Percentiles rank a stretch among this genome's conserved stretches.
Conservation (phyloP, 2,888 invertebrate genomes). For the Drosophila meridionalis region DNA sequence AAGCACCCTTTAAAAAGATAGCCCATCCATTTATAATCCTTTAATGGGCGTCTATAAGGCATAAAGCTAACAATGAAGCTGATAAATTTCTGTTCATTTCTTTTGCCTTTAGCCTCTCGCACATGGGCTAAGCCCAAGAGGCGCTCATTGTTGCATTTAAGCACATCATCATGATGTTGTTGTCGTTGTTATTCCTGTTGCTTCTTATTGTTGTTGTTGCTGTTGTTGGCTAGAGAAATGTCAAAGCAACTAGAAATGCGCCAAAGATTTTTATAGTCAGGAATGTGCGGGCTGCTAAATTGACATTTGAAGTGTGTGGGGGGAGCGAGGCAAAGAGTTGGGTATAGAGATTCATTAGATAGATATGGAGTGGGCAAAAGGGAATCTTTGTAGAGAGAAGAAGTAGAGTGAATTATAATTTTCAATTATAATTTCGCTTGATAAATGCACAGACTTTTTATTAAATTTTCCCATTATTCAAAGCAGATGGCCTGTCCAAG, state of each 20-base stretch:
- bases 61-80: slow-evolving; percentile 56
- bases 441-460: neutral
- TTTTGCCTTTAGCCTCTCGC: slow-evolving; percentile 3
- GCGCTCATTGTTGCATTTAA: slow-evolving; percentile 48
- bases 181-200: slow-evolving; percentile 6
- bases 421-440: neutral
- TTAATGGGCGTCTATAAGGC: slow-evolving; percentile 70
- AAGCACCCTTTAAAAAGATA: slow-evolving; percentile 38
- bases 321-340: slow-evolving; percentile 1
- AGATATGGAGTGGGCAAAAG: neutral
- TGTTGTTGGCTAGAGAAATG: slow-evolving; percentile 23
- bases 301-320: slow-evolving; percentile 36
- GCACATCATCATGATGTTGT: slow-evolving; percentile 20
- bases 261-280: slow-evolving; percentile 38
- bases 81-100: slow-evolving; percentile 58
- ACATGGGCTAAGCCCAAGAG: slow-evolving; percentile 19
- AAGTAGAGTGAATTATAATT: neutral
- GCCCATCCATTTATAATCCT: slow-evolving; percentile 73
- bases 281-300: slow-evolving; percentile 43
- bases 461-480: neutral
- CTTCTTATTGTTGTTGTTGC: slow-evolving; percentile 7
- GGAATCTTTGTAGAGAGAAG: neutral
- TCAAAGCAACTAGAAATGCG: slow-evolving; percentile 38
- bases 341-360: neutral
- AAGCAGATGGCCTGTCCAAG: neutral